Base-by-base conservation (phyloP, 2,797 vertebrate genomes). In the Eulemur mongoz region DNA sequence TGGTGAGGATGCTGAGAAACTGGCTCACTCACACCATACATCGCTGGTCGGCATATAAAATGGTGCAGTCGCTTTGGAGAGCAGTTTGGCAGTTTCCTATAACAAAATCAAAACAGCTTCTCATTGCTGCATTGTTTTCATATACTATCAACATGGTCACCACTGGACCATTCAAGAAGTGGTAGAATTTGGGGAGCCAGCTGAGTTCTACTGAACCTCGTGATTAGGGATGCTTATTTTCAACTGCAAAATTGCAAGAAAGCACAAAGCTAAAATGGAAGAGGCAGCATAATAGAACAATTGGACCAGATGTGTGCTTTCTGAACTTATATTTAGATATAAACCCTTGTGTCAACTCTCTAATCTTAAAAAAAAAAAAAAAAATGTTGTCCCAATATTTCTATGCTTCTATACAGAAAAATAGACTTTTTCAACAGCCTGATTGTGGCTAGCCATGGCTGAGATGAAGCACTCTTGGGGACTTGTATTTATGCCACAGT, bases 361-460 rank as follows among this genome's bases (percentile, higher is more conserved):
- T 17, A 40, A 57, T n/a, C 43, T 91, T 89, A 38, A 91, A 87
- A 63, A 82, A 70, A 23, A 59, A 81, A 25, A 30, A 40, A 32
- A 13, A 65, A 86, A 1, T 35, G 48, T 43, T 52, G n/a, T 20
- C 2, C 45, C 45, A 35, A 12, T 40, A 52, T 50, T 38, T 18
- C 38, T 30, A 0, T 7, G 5, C 15, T 50, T 0, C 0, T 32
- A 1, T 2, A 18, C 2, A 15, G 32, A 63, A 50, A 43, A n/a
- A 83, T 2, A 12, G 23, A 25, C 22, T 57, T 57, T 1, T 52
- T 38, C 13, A 27, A 35, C 5, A 27, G 14, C 15, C 35, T 57
- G 25, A 23, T 11, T 25, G 14, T 32, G 67, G 11, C 11, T 15
- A 10, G 20, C 20, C 38, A 23, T 4, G 6, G 67, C 15, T 32